A percentile compares a stretch with the other conserved stretches of the same genome.
Conservation (phyloP, 2,113 vertebrate species). For the Perognathus longimembris region DNA sequence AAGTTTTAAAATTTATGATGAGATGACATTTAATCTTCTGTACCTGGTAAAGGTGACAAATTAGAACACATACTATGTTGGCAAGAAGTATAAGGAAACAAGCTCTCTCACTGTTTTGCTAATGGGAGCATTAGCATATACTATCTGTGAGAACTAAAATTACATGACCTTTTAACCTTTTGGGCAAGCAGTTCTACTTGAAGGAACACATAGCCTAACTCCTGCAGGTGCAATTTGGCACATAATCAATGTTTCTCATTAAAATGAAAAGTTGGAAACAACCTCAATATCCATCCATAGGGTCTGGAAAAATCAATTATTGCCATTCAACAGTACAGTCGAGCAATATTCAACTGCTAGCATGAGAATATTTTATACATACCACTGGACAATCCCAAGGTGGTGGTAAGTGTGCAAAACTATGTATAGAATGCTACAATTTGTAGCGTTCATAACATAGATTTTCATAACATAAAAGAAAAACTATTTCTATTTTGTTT, state of each 20-base stretch:
- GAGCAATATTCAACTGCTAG: constrained; percentile 2
- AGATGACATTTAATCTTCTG: constrained; percentile 31
- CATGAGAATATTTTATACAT: neutral
- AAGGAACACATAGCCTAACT: neutral
- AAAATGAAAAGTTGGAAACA: neutral
- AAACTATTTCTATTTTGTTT: neutral
- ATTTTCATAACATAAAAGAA: too few species aligned
- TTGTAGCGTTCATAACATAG: too few species aligned
- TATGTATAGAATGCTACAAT: neutral
- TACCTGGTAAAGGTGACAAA: neutral
- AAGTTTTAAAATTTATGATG: neutral
- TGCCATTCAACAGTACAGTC: neutral
- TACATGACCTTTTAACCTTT: neutral
- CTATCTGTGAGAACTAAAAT: constrained; percentile 28
- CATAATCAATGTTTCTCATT: constrained; percentile 4
- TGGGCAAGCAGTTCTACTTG: neutral
- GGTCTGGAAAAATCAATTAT: constrained; percentile 6
- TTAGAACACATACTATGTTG: neutral
- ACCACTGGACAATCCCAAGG: neutral
- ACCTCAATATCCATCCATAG: neutral
- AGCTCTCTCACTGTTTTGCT: neutral
- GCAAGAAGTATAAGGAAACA: neutral
- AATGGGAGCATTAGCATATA: neutral
- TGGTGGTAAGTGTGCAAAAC: neutral
- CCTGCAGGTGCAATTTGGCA: neutral